Conservation (phyloP, 2,888 invertebrate genomes). For the Seira musarum region DNA sequence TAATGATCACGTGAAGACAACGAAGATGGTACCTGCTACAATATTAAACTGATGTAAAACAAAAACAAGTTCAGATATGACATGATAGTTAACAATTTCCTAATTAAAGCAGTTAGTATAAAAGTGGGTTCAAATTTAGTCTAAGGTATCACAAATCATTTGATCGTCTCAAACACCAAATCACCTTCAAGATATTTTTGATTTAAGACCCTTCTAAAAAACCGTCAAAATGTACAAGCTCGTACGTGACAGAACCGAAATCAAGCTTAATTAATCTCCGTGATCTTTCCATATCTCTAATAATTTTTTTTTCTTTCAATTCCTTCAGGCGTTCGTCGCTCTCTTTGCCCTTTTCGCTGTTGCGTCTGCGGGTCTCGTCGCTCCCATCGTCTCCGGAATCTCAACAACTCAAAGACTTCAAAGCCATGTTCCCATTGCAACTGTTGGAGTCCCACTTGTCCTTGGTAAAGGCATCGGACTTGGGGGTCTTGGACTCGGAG, state of each 20-base stretch:
- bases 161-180: too few species aligned
- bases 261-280: background rate
- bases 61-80: too few species aligned
- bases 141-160: too few species aligned
- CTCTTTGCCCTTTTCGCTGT: conserved; percentile 32
- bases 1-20: too few species aligned
- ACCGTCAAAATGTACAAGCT: conserved; percentile 39
- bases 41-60: too few species aligned
- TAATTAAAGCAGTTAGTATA: too few species aligned
- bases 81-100: too few species aligned
- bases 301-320: conserved; percentile 11
- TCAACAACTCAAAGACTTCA: conserved; percentile 29
- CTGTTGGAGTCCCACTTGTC: conserved; percentile 21
- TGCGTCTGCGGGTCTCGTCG: conserved; percentile 12
- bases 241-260: conserved; percentile 13
- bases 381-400: conserved; percentile 10
- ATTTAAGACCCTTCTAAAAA: too few species aligned
- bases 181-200: too few species aligned
- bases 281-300: background rate
- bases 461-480: conserved; percentile 12
- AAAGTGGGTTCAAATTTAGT: too few species aligned
- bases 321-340: conserved; percentile 14
- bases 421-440: conserved; percentile 22
- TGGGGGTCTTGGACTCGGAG: conserved; percentile 11
- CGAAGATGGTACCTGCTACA: too few species aligned